phyloP scores from a whole-genome alignment of 2,888 invertebrate genomes.

The Pseudococcus longispinus region DNA sequence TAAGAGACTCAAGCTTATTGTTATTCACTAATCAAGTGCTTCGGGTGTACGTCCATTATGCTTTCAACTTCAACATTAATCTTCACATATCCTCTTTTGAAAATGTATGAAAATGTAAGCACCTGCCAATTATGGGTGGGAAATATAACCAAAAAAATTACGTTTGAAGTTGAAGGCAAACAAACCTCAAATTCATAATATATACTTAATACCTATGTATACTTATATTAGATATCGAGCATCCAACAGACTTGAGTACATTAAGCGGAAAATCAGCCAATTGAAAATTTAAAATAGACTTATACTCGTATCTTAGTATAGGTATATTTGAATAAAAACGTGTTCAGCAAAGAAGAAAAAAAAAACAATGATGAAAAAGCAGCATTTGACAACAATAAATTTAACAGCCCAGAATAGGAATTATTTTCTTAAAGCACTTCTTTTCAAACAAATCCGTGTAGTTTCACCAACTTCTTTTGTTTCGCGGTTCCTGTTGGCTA shows the following conservation, averaged over 20 bases:
- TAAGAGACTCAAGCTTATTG: too few relatives aligned
- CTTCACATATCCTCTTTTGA: too few relatives aligned
- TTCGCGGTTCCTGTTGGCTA: not conserved
- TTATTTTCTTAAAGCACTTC: not conserved
- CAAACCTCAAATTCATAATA: too few relatives aligned
- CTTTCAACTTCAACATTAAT: too few relatives aligned
- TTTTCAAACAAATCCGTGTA: not conserved
- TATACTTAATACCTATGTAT: not conserved
- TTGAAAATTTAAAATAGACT: not conserved
- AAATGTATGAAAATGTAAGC: too few relatives aligned
- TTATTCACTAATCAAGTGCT: too few relatives aligned
- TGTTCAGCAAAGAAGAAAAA: not conserved
- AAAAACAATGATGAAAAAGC: not conserved
- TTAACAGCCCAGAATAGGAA: not conserved
- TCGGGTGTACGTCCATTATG: too few relatives aligned
- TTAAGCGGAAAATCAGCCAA: not conserved
- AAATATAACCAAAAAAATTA: not conserved
- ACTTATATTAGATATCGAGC: not conserved
- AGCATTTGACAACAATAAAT: not conserved
- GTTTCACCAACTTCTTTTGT: not conserved
- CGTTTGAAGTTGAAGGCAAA: too few relatives aligned
- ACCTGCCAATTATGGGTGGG: too few relatives aligned
- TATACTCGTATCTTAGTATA: too few relatives aligned
- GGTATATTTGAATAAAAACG: not conserved
- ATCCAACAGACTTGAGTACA: not conserved